Evolutionary conservation across 2,113 vertebrate species (phyloP).

Genomic region (Vidua chalybeata): DNA sequence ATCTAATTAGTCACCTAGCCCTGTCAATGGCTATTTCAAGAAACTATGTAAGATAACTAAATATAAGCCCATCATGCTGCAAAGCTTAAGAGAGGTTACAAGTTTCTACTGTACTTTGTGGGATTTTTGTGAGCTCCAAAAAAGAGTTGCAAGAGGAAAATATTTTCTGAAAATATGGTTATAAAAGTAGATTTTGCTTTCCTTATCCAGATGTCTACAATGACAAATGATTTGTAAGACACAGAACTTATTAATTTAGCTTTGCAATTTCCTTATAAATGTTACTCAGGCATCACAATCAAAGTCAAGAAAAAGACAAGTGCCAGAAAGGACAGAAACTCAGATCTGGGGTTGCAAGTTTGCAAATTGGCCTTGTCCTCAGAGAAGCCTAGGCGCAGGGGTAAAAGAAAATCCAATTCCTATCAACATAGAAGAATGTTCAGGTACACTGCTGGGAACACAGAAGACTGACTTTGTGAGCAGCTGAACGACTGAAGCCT

Average conservation of each 20-base stretch:
- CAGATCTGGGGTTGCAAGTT: neutral
- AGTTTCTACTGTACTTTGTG: neutral
- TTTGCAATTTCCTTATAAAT: neutral
- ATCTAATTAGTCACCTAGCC: slow-evolving; percentile 4
- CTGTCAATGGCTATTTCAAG: neutral
- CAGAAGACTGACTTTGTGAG: neutral
- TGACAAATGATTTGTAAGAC: neutral
- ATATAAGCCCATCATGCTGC: neutral
- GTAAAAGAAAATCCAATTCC: neutral
- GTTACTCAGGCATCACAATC: neutral
- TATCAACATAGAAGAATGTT: neutral
- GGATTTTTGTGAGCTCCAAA: neutral
- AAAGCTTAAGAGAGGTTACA: neutral
- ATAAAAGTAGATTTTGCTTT: slow-evolving; percentile 20
- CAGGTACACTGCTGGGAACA: neutral
- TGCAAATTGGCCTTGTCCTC: neutral
- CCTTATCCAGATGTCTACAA: neutral
- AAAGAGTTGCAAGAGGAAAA: neutral
- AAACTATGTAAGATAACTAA: neutral
- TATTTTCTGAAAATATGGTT: neutral
- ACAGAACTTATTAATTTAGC: neutral
- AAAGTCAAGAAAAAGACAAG: neutral
- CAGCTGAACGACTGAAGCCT: neutral
- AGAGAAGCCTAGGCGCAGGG: neutral
- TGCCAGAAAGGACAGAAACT: neutral